Conservation (phyloP, 2,113 vertebrate genomes). For the Peucedramus taeniatus region DNA sequence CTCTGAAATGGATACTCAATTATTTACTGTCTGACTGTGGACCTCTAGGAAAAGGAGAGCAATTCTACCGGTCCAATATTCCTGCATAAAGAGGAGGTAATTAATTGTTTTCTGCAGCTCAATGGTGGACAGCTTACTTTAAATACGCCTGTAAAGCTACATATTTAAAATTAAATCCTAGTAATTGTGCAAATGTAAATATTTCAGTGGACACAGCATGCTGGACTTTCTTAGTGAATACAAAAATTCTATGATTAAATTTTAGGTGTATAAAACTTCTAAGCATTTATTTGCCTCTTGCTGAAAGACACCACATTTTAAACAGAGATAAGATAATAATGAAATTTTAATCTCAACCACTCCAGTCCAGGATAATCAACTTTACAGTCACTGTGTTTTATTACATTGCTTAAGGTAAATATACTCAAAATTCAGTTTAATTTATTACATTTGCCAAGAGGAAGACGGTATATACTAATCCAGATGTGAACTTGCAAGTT, state of each 20-base stretch:
- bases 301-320: not conserved
- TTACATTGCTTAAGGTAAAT: not conserved
- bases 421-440: not conserved
- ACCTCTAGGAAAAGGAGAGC: not conserved
- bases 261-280: not conserved
- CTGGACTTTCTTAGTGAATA: not conserved
- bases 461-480: not conserved
- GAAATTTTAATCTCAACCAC: not conserved
- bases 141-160: not conserved
- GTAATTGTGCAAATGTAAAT: not conserved
- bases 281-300: not conserved
- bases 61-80: not conserved
- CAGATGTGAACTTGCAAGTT: not conserved
- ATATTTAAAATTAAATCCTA: not conserved
- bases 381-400: not conserved
- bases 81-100: not conserved
- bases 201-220: not conserved
- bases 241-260: not conserved
- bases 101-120: not conserved
- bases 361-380: not conserved
- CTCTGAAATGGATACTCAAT: not conserved
- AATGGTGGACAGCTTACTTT: not conserved
- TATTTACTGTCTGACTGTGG: not conserved
- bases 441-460: not conserved
- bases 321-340: not conserved